Conservation (phyloP, 2,888 invertebrate genomes). For the Cactoblastis cactorum region DNA sequence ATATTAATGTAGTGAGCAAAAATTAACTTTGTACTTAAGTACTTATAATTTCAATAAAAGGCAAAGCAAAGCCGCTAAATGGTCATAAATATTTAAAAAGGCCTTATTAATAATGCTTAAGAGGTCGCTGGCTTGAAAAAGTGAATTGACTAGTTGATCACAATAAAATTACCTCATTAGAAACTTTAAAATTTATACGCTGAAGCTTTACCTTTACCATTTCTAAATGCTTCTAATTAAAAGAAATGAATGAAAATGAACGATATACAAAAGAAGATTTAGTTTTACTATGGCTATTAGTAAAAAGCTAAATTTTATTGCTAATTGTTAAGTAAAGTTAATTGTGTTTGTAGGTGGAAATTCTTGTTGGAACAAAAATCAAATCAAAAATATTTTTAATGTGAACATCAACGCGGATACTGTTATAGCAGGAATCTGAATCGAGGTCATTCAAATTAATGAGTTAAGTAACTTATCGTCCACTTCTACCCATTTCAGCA, state of each 20-base stretch:
- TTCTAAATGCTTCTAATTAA: too few species aligned
- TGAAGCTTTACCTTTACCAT: too few species aligned
- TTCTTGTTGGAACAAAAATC: too few species aligned
- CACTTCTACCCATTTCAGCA: constrained; percentile 1
- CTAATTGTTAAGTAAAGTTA: too few species aligned
- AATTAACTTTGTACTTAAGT: too few species aligned
- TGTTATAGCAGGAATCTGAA: not conserved
- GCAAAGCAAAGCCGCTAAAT: not conserved
- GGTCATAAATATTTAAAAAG: constrained; percentile 12
- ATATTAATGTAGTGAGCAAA: constrained; percentile 40
- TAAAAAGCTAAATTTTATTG: too few species aligned
- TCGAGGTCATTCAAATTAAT: constrained; percentile 5
- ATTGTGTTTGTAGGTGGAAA: too few species aligned
- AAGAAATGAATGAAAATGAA: too few species aligned
- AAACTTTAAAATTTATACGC: not conserved
- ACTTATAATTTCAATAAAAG: too few species aligned
- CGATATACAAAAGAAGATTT: too few species aligned
- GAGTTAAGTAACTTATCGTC: not conserved
- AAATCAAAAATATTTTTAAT: too few species aligned
- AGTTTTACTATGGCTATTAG: too few species aligned
- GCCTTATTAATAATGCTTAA: not conserved
- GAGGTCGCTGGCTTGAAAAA: constrained; percentile 1
- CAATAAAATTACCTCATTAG: not conserved
- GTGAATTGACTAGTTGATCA: not conserved
- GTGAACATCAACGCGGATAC: not conserved